These are phyloP conservation scores for Ectemnius lituratus DNA, from an alignment of 2,888 invertebrate genomes.

Conservation along the genomic window DNA sequence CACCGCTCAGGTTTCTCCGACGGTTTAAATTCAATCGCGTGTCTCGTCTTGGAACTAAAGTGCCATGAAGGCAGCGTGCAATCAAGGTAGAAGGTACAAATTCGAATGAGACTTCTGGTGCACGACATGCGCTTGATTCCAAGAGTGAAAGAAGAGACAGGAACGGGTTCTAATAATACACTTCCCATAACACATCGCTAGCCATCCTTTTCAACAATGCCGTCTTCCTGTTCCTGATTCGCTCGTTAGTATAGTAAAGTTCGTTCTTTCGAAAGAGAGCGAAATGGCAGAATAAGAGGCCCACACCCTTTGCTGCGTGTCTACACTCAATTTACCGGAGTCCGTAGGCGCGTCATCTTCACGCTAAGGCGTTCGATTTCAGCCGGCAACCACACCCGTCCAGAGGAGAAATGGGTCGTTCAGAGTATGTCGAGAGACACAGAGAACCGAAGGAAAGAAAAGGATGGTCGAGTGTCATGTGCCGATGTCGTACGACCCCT, in stretches of 20 bases:
- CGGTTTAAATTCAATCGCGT: no score
- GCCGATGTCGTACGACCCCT: not conserved
- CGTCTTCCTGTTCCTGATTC: constrained; percentile 22
- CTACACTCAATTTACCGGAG: constrained; percentile 45
- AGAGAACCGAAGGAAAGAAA: not conserved
- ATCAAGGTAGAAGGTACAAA: constrained; percentile 46
- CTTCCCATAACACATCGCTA: constrained; percentile 16
- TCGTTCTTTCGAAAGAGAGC: constrained; percentile 18
- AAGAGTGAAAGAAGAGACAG: constrained; percentile 3
- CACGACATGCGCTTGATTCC: constrained; percentile 61
- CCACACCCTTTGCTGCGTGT: constrained; percentile 51
- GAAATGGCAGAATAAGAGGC: constrained; percentile 16
- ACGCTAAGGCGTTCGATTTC: constrained; percentile 38
- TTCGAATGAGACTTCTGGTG: constrained; percentile 68
- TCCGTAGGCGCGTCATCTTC: constrained; percentile 41
- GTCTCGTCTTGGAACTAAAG: no score
- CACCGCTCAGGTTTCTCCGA: no score
- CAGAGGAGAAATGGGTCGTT: constrained; percentile 57
- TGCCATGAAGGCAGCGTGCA: not conserved
- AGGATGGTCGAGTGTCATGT: constrained; percentile 10
- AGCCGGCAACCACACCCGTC: constrained; percentile 60
- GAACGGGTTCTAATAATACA: constrained; percentile 55
- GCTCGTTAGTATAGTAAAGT: not conserved
- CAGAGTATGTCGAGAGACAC: constrained; percentile 10
- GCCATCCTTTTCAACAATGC: constrained; percentile 45